A percentile compares a stretch with the other conserved stretches of the same genome.
Conservation (phyloP, 1,140 invertebrate species). For the Brachionus sp. region DNA sequence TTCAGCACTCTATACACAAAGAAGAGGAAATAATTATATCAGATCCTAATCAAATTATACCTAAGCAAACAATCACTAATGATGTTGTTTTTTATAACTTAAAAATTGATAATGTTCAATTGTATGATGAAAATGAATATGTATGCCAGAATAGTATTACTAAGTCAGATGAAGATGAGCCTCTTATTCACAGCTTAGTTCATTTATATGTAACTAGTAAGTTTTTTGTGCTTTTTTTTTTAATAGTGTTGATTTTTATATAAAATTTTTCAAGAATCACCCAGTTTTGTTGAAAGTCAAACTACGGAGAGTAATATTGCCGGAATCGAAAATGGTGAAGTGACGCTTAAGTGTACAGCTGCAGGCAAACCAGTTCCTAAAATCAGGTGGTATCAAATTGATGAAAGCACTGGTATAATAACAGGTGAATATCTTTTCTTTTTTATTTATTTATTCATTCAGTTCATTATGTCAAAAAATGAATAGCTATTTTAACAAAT, state of each 20-base stretch:
- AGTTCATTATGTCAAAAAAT: background rate
- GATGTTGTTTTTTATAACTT: conserved; percentile 27
- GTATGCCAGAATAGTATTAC: conserved; percentile 38
- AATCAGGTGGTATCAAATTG: conserved; percentile 30
- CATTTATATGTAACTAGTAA: conserved; percentile 40
- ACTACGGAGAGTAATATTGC: conserved; percentile 34
- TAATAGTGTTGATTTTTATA: background rate
- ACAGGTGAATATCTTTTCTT: background rate
- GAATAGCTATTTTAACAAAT: too few relatives aligned
- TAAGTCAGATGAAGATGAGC: conserved; percentile 23
- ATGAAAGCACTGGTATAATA: background rate
- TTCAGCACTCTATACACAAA: background rate
- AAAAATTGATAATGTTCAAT: conserved; percentile 39
- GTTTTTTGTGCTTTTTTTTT: background rate
- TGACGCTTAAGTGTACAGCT: background rate
- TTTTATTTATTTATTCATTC: background rate
- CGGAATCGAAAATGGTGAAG: conserved; percentile 15
- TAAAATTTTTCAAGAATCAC: conserved; percentile 30
- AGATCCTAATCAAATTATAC: background rate
- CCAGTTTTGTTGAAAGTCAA: conserved; percentile 30
- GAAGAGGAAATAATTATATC: background rate
- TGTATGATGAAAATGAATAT: conserved; percentile 45
- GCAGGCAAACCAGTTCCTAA: conserved; percentile 14
- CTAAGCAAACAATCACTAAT: background rate
- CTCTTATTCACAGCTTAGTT: conserved; percentile 16